Evolutionary conservation across 53 echinoderm and acorn worm genomes (phyloP).

Genomic region (Patiria pectinifera): DNA sequence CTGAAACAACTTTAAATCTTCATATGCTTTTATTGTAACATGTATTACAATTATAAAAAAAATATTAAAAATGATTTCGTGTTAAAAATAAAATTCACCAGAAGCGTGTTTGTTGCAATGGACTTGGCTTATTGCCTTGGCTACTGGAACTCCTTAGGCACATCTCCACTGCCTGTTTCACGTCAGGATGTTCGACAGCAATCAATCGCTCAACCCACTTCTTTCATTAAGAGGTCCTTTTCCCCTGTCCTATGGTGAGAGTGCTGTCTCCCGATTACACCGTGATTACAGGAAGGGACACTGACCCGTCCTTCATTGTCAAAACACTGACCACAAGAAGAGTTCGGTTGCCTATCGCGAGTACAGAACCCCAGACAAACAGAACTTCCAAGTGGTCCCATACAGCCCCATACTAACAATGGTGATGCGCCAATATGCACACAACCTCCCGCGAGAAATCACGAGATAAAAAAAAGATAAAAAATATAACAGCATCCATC

Average conservation of each 20-base stretch:
- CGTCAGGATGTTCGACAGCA: background rate
- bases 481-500: background rate
- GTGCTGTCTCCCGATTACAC: background rate
- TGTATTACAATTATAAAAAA: too few species aligned
- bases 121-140: background rate
- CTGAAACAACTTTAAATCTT: too few species aligned
- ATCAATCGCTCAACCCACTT: conserved; percentile 13
- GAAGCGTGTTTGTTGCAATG: background rate
- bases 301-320: background rate
- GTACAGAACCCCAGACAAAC: conserved; percentile 13
- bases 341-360: background rate
- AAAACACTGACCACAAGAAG: background rate
- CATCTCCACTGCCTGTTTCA: background rate
- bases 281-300: background rate
- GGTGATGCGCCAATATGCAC: background rate
- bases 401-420: background rate
- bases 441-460: conserved; percentile 56
- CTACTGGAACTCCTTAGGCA: background rate
- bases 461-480: conserved; percentile 10
- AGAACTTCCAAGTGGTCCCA: background rate
- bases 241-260: background rate
- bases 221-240: background rate
- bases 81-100: background rate
- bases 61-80: background rate
- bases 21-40: too few species aligned